Base-by-base conservation (phyloP, 1,140 invertebrate species). In the Lordiphosa stackelbergi region DNA sequence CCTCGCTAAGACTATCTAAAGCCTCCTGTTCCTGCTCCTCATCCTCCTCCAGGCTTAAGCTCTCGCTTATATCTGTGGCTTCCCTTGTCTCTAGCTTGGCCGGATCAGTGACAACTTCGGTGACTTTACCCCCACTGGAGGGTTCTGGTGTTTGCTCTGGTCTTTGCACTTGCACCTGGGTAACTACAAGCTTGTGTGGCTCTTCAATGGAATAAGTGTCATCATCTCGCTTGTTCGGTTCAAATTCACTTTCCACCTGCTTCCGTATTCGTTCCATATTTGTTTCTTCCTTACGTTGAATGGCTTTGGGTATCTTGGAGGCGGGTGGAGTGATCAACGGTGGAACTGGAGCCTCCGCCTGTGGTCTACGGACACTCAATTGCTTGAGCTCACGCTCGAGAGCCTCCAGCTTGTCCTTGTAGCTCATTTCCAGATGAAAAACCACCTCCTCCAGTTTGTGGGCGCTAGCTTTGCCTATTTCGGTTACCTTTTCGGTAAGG, bases 401-500 rank as follows among this genome's bases (percentile, higher is more conserved):
- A 1, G 70, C 57, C 3, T 84, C 66, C 6, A 87, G 41, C 10
- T 87, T 87, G 4, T 81, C 78, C 11, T 77, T 85, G 31, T 87
- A 87, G 10, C 68, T 66, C 36, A 54, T 48, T 53, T 87, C 81
- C 24, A 87, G 46, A 10, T 79, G 83, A 4, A 60, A 52, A 1
- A 87, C 73, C 6, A 87, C 74, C 24, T 85, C 69, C 12, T 87
- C 81, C 2, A 87, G 58, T 34, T 78, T 87, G 10, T 65, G 54
- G 6, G 57, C 62, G 16, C 78, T 87, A 19, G 59, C 48, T 36
- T 81, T 81, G 5, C 81, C 74, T 28, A 87, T 87, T 52, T 87
- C 85, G 2, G 72, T 54, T 0, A 87, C 66, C 42, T 85, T 87
- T 37, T 85, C 66, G 13, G 51, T 72, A 1, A 87, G 69, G 1